Conservation (phyloP, 2,888 invertebrate species). For the Cephus rjabovi region DNA sequence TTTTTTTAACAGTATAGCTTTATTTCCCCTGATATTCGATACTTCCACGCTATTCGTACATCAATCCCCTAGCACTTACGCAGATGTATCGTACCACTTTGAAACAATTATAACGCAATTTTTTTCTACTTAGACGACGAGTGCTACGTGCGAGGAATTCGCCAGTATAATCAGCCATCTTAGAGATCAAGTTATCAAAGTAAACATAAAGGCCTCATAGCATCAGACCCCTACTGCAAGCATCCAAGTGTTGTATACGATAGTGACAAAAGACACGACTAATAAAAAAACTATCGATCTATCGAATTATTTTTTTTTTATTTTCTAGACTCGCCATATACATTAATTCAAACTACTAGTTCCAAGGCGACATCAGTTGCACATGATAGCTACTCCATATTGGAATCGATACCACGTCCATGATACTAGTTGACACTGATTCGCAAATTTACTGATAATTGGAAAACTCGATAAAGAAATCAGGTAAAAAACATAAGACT, state of each 20-base stretch:
- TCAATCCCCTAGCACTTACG: background rate
- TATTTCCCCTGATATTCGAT: background rate
- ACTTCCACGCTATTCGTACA: background rate
- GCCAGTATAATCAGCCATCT: background rate
- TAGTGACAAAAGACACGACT: background rate
- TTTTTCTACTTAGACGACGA: conserved; percentile 8
- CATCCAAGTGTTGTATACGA: background rate
- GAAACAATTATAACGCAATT: conserved; percentile 7
- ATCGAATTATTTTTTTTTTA: too few relatives aligned
- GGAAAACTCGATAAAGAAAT: background rate
- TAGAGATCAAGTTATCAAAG: background rate
- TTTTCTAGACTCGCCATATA: background rate
- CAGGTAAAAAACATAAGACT: background rate
- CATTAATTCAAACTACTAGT: too few relatives aligned
- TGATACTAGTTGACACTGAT: too few relatives aligned
- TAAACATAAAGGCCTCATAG: too few relatives aligned
- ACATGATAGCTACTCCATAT: too few relatives aligned
- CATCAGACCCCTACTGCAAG: too few relatives aligned
- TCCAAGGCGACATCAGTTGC: too few relatives aligned
- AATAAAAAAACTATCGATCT: background rate
- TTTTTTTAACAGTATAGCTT: background rate
- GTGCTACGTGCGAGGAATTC: background rate
- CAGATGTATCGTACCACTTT: background rate
- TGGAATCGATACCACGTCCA: too few relatives aligned
- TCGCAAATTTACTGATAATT: background rate